phyloP scores from a whole-genome alignment of 2,113 vertebrate species.

The Vanacampus margaritifer region DNA sequence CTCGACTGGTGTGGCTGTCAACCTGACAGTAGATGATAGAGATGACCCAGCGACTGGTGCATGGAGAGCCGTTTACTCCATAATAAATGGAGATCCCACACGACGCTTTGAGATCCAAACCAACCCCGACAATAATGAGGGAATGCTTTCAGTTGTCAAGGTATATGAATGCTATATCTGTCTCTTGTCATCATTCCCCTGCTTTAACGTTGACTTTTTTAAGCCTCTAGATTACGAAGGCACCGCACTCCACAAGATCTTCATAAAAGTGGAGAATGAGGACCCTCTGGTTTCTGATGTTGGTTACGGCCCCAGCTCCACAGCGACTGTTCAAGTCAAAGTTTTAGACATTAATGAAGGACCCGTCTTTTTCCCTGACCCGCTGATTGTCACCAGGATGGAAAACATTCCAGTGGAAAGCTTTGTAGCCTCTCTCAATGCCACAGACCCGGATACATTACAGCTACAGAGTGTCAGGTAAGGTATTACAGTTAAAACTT shows the following conservation, averaged over 20 bases:
- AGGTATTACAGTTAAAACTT: constrained; percentile 27
- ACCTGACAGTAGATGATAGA: constrained; percentile 88
- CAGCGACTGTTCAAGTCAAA: constrained; percentile 84
- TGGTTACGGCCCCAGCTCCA: constrained; percentile 88
- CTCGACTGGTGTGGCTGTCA: constrained; percentile 86
- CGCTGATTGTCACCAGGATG: constrained; percentile 80
- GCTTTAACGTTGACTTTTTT: not conserved
- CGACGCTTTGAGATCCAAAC: constrained; percentile 93
- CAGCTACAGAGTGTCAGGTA: constrained; percentile 91
- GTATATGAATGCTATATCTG: constrained; percentile 56
- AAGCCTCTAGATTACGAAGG: constrained; percentile 91
- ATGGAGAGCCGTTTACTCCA: constrained; percentile 89
- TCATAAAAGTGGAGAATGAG: constrained; percentile 96
- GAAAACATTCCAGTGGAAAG: constrained; percentile 88
- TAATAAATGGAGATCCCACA: constrained; percentile 89
- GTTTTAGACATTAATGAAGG: constrained; percentile 93
- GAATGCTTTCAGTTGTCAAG: constrained; percentile 94
- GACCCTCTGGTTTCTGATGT: constrained; percentile 85
- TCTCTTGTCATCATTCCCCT: not conserved
- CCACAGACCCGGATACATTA: constrained; percentile 88
- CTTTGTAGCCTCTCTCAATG: constrained; percentile 83
- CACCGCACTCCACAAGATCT: constrained; percentile 80
- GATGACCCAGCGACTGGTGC: constrained; percentile 89
- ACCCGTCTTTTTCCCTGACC: constrained; percentile 89
- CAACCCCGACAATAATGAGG: constrained; percentile 92